phyloP scores from a whole-genome alignment of 2,797 vertebrate species.

The Heterohyrax brucei region DNA sequence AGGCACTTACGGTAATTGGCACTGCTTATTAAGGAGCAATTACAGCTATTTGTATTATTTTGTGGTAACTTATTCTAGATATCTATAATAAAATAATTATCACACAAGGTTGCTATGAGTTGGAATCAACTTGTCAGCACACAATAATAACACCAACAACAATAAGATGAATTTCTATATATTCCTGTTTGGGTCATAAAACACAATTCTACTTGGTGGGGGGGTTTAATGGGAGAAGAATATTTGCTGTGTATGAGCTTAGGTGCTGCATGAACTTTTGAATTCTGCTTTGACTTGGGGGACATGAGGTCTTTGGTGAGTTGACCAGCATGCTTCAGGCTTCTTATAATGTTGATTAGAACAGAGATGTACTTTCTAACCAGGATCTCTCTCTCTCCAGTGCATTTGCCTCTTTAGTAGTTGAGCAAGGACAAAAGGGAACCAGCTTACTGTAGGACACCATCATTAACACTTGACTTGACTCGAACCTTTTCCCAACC shows the following conservation, averaged over 20 bases:
- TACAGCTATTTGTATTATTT: neutral
- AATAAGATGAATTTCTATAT: slow-evolving; percentile 25
- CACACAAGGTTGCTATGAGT: too few species aligned
- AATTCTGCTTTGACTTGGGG: neutral
- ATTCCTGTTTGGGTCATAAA: slow-evolving; percentile 28
- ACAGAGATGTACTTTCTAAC: neutral
- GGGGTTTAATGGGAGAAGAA: neutral
- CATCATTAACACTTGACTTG: neutral
- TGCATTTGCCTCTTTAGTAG: neutral
- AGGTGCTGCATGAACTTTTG: neutral
- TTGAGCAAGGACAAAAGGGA: neutral
- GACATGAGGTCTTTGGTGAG: neutral
- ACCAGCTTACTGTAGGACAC: neutral
- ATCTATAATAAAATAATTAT: neutral
- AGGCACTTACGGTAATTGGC: neutral
- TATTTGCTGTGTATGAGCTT: neutral
- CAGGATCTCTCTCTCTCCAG: neutral
- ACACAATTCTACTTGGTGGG: slow-evolving; percentile 4
- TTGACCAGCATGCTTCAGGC: neutral
- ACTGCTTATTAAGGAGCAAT: slow-evolving; percentile 12
- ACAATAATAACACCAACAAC: neutral
- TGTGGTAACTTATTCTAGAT: neutral
- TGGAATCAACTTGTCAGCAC: too few species aligned
- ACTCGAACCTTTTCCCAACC: slow-evolving; percentile 3
- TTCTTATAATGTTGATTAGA: neutral